Evolutionary conservation across 2,113 vertebrate genomes (phyloP).

Genomic region (Pelecanoides urinatrix): DNA sequence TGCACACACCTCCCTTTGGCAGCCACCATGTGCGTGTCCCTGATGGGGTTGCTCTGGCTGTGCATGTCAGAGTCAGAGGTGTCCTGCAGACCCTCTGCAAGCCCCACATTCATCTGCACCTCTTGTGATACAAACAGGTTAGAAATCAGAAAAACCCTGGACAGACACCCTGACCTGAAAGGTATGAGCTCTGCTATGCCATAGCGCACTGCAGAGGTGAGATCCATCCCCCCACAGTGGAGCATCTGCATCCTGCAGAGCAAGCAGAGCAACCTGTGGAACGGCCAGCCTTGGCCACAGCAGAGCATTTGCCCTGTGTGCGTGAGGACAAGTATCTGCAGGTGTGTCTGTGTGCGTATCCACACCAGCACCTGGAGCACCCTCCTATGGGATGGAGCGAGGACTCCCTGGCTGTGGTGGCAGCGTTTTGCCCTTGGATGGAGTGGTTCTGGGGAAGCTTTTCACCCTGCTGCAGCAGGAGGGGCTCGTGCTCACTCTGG

Average conservation of each 20-base stretch:
- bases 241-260: not conserved
- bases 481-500: rapidly evolving
- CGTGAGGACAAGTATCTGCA: not conserved
- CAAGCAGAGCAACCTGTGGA: not conserved
- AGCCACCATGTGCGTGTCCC: rapidly evolving
- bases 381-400: not conserved
- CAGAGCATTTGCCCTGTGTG: not conserved
- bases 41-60: not conserved
- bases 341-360: not conserved
- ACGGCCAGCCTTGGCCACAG: not conserved
- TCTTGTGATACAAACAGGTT: not conserved
- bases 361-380: not conserved
- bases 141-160: not conserved
- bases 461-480: not conserved
- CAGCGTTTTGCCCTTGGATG: not conserved
- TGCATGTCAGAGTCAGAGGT: not conserved
- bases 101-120: not conserved
- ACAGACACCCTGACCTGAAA: not conserved
- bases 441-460: not conserved
- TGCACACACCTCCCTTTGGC: not conserved
- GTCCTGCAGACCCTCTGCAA: not conserved
- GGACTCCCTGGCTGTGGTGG: not conserved
- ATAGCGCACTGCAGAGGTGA: not conserved
- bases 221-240: not conserved
- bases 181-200: rapidly evolving